Evolutionary conservation across 2,113 vertebrate genomes (phyloP).

Genomic region (Channa argus): DNA sequence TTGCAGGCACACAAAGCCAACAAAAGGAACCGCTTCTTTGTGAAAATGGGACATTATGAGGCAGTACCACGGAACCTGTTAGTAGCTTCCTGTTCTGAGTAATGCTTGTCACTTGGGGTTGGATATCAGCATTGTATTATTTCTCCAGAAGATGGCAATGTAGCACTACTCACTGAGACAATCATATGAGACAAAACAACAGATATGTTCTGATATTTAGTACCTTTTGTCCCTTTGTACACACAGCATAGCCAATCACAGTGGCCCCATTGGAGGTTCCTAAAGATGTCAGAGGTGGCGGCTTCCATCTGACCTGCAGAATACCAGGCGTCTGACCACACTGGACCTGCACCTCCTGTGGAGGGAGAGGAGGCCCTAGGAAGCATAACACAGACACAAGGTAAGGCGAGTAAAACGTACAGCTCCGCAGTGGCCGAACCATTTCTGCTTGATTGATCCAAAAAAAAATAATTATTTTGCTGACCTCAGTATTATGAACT

Average conservation of each 20-base stretch:
- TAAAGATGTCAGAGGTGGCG: slow-evolving; percentile 86
- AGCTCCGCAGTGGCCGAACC: slow-evolving; percentile 12
- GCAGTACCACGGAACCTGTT: neutral
- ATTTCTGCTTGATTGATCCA: slow-evolving; percentile 24
- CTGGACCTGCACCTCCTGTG: slow-evolving; percentile 91
- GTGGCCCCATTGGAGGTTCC: slow-evolving; percentile 95
- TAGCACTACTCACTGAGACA: slow-evolving; percentile 38
- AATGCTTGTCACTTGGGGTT: slow-evolving; percentile 23
- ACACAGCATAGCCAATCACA: slow-evolving; percentile 94
- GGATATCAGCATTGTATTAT: slow-evolving; percentile 24
- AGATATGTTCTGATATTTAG: slow-evolving; percentile 31
- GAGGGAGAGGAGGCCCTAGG: slow-evolving; percentile 92
- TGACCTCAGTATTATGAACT: slow-evolving; percentile 38
- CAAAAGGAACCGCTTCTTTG: neutral
- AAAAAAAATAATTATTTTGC: slow-evolving; percentile 21
- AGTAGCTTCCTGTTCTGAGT: neutral
- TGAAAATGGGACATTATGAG: neutral
- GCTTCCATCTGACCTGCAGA: slow-evolving; percentile 92
- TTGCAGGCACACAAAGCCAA: neutral
- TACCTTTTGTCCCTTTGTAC: slow-evolving; percentile 95
- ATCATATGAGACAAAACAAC: neutral
- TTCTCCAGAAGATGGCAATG: slow-evolving; percentile 77
- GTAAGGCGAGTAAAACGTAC: slow-evolving; percentile 39
- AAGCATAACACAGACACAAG: slow-evolving; percentile 46
- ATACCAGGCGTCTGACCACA: slow-evolving; percentile 85